Percentiles rank a stretch among this genome's conserved stretches.
These are phyloP conservation scores for Eupithecia vulgata DNA, from an alignment of 2,888 invertebrate genomes.

Conservation along the genomic window DNA sequence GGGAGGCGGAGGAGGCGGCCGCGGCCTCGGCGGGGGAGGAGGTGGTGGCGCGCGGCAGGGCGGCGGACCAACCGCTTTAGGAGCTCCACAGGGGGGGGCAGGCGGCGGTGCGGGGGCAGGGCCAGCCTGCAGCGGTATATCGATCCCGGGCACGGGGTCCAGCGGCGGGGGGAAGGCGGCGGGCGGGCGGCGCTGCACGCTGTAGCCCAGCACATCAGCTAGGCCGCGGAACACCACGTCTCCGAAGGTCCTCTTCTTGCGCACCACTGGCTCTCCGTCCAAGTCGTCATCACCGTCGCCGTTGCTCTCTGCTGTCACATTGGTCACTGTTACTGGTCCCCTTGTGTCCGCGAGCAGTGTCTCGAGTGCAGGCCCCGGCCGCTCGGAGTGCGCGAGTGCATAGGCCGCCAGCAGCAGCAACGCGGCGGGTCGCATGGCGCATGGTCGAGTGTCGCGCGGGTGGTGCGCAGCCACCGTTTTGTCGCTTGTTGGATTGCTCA, in stretches of 20 bases:
- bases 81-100: conserved; percentile 47
- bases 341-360: conserved; percentile 11
- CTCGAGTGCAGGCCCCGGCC: neutral
- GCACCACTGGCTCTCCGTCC: conserved; percentile 67
- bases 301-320: conserved; percentile 42
- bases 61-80: conserved; percentile 39
- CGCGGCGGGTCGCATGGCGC: conserved; percentile 64
- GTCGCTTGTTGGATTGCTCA: conserved; percentile 69
- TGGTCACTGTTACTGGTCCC: conserved; percentile 32
- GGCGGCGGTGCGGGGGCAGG: conserved; percentile 53
- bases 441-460: conserved; percentile 66
- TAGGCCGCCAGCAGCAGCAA: conserved; percentile 53
- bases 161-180: conserved; percentile 74
- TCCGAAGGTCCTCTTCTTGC: conserved; percentile 80
- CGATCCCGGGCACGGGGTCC: conserved; percentile 74
- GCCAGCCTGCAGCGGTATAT: conserved; percentile 65
- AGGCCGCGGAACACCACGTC: conserved; percentile 79
- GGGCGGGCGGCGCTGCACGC: conserved; percentile 69
- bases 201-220: conserved; percentile 80
- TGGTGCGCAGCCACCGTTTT: conserved; percentile 61
- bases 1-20: conserved; percentile 57
- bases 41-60: conserved; percentile 45
- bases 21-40: conserved; percentile 45
- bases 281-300: conserved; percentile 51
- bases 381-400: conserved; percentile 39